These are phyloP conservation scores for Aspidapion aeneum DNA, from an alignment of 2,888 invertebrate species.

Conservation along the genomic window DNA sequence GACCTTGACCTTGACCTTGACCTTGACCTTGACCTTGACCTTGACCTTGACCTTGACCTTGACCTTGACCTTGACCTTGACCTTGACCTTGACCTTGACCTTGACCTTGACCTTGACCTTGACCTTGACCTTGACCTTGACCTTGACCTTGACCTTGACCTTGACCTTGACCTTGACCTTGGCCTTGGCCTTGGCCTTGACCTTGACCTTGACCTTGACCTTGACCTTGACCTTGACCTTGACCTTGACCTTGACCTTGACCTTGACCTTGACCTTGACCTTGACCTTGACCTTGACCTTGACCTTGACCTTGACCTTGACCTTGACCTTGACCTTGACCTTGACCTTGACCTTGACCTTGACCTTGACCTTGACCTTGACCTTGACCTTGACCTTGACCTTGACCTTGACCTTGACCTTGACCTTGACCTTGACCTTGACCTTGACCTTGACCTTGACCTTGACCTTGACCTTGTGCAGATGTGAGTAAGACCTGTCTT, in stretches of 20 bases:
- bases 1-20: background rate
- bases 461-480: background rate
- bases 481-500: no score
- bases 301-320: background rate
- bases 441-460: background rate
- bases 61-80: background rate
- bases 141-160: background rate
- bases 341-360: background rate
- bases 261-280: background rate
- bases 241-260: background rate
- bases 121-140: background rate
- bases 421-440: background rate
- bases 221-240: background rate
- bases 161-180: background rate
- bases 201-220: background rate
- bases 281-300: background rate
- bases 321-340: background rate
- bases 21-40: background rate
- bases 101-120: background rate
- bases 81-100: background rate
- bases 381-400: background rate
- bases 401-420: background rate
- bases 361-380: background rate
- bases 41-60: background rate
- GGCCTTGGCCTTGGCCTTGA: background rate